Evolutionary conservation across 2,113 vertebrate species (phyloP).

Genomic region (Mustela nigripes): DNA sequence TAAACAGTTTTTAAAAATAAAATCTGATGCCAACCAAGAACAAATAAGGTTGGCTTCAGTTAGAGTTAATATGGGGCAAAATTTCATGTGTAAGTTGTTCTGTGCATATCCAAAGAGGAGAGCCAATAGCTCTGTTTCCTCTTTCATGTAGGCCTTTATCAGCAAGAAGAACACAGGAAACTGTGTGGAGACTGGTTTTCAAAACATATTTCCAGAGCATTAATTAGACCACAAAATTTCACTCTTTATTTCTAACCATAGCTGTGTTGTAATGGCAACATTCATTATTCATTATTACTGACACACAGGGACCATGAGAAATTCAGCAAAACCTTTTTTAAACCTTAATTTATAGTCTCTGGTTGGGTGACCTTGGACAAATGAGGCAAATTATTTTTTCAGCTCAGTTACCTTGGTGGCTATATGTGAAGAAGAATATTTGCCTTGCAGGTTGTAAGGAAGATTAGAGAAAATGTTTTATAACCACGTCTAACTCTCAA

Average conservation of each 20-base stretch:
- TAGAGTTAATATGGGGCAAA: neutral
- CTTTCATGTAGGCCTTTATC: neutral
- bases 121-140: neutral
- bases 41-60: neutral
- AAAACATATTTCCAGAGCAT: slow-evolving; percentile 30
- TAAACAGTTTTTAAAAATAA: neutral
- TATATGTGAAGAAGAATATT: neutral
- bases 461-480: slow-evolving; percentile 1
- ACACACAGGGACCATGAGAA: neutral
- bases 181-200: neutral
- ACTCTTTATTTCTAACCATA: neutral
- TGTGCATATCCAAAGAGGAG: neutral
- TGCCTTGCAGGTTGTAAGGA: neutral
- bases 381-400: neutral
- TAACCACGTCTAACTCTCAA: neutral
- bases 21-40: neutral
- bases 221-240: slow-evolving; percentile 23
- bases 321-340: neutral
- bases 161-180: neutral
- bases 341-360: neutral
- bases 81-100: neutral
- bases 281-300: neutral
- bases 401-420: neutral
- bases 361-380: neutral
- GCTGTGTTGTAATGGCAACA: neutral